Base-by-base conservation (phyloP, 2,888 invertebrate species). In the Nyleta sp. region DNA sequence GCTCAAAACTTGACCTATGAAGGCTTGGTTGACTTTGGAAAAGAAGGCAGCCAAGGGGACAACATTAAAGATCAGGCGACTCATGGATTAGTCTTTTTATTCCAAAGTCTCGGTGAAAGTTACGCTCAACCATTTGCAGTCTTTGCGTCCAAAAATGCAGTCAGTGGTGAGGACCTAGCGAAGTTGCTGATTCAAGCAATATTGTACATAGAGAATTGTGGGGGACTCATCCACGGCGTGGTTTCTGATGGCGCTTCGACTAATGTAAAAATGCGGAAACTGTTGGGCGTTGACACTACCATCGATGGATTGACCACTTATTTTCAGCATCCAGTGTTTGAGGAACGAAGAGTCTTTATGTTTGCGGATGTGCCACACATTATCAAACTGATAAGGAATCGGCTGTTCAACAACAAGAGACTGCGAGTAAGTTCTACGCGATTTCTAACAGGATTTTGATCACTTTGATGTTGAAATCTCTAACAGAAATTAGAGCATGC, bases 81-180 rank as follows among this genome's bases (percentile, higher is more conserved):
- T 7, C 71, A 81, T 42, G 80, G 75, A 5, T 71, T 82, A 7
- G 78, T 80, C 4, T 60, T 77, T 53, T 2, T 77, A 53, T 83
- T 81, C 52, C 82, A 83, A 70, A 64, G 76, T 24, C 35, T 81
- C 0, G 28, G 35, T 6, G 81, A 79, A 24, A 65, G 24, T 0
- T 80, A 73, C 44, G 55, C 81, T 1, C 81, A 82, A 42, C 81
- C 83, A 2, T 72, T 83, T 18, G 83, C 62, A 0, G 80, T 80
- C 15, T 81, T 83, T 68, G 80, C 81, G 2, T 82, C 82, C 13
- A 77, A 73, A 35, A 74, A 65, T 38, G 7, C 79, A 1, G 79
- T 82, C 7, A 18, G 31, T 2, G 77, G 81, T 1, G 73, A 79
- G 8, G 68, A 71, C 20, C 20, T 81, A 8, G 80, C 77, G 7